Conservation (phyloP, 1,140 invertebrate species). For the Venturia canescens region DNA sequence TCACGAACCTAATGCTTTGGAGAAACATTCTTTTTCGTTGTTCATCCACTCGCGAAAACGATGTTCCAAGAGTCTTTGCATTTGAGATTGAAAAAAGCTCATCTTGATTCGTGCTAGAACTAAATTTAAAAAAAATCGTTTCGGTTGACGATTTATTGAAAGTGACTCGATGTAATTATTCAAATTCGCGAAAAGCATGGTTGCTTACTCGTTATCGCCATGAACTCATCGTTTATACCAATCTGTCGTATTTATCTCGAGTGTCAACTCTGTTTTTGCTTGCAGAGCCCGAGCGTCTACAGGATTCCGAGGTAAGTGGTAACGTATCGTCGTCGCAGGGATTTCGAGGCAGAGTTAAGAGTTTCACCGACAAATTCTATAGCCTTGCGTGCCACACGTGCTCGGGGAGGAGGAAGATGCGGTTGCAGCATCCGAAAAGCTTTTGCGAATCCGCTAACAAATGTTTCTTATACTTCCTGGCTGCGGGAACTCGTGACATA, state of each 20-base stretch:
- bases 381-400: not conserved
- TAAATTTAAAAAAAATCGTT: no score
- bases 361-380: conserved; percentile 15
- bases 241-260: conserved; percentile 47
- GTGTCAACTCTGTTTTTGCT: conserved; percentile 51
- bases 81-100: no score
- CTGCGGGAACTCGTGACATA: not conserved
- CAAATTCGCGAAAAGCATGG: no score
- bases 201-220: not conserved
- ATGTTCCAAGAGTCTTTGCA: no score
- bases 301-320: conserved; percentile 68
- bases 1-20: no score
- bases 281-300: conserved; percentile 64
- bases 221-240: not conserved
- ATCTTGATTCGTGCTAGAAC: no score
- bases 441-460: conserved; percentile 16
- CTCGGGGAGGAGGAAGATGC: not conserved
- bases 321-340: conserved; percentile 48
- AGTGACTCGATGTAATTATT: no score
- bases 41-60: no score
- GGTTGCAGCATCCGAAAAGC: not conserved
- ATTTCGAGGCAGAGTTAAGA: conserved; percentile 38
- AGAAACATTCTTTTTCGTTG: no score
- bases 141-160: not conserved
- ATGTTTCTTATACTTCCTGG: not conserved